A percentile compares a stretch with the other conserved stretches of the same genome.
Evolutionary conservation across 2,888 invertebrate genomes (phyloP).

Genomic region (Leptinotarsa rubiginosa): DNA sequence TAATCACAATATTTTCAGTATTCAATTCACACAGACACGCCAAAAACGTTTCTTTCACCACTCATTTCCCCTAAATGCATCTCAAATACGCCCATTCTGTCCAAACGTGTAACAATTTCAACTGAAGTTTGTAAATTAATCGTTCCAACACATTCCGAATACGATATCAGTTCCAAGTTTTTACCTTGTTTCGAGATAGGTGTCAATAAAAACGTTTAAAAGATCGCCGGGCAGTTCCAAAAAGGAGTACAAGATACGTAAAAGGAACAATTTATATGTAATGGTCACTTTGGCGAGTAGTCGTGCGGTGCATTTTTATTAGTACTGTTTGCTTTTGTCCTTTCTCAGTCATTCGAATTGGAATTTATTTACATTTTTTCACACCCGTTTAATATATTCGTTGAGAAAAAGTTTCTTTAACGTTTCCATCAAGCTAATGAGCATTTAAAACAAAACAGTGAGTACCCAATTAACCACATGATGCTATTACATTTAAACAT

Average conservation of each 20-base stretch:
- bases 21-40: slow-evolving; percentile 4
- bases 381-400: not conserved
- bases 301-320: slow-evolving; percentile 57
- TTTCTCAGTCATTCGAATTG: not conserved
- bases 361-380: slow-evolving; percentile 13
- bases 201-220: slow-evolving; percentile 54
- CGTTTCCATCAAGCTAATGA: not conserved
- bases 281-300: slow-evolving; percentile 61
- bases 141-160: slow-evolving; percentile 43
- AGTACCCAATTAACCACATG: too few species aligned
- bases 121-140: slow-evolving; percentile 36
- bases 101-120: slow-evolving; percentile 3
- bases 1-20: not conserved
- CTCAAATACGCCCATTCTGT: slow-evolving; percentile 9
- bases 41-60: slow-evolving; percentile 9
- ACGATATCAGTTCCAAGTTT: slow-evolving; percentile 48
- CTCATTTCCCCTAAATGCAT: slow-evolving; percentile 9
- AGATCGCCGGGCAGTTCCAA: slow-evolving; percentile 48
- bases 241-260: slow-evolving; percentile 52
- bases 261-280: slow-evolving; percentile 62
- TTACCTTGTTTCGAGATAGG: slow-evolving; percentile 52
- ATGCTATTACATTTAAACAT: too few species aligned
- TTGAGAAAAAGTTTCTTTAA: not conserved
- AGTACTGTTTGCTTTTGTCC: slow-evolving; percentile 13
- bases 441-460: too few species aligned